phyloP scores from a whole-genome alignment of 2,888 invertebrate genomes.

The Macrophya alboannulata region DNA sequence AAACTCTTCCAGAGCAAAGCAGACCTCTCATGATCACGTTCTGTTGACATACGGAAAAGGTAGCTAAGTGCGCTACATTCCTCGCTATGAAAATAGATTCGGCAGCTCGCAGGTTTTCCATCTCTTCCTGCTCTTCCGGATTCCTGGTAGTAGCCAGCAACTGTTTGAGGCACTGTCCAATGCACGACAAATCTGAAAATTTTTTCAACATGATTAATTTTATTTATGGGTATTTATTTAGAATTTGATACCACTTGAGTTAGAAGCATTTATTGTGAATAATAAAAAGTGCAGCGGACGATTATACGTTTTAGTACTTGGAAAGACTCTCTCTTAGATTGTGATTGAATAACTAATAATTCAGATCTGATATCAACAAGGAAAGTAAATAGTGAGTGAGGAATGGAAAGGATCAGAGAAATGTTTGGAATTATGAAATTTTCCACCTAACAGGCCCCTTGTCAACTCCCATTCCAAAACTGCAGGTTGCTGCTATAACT shows the following conservation, averaged over 20 bases:
- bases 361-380: background rate
- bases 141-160: constrained; percentile 98
- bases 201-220: background rate
- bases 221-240: background rate
- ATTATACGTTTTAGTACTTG: no score
- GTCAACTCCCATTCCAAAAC: constrained; percentile 99
- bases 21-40: constrained; percentile 64
- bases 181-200: constrained; percentile 93
- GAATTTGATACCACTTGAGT: background rate
- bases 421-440: background rate
- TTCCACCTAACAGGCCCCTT: constrained; percentile 93
- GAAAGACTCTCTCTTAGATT: background rate
- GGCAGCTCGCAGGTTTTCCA: constrained; percentile 92
- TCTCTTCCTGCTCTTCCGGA: constrained; percentile 98
- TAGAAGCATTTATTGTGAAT: no score
- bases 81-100: constrained; percentile 88
- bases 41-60: constrained; percentile 61
- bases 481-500: constrained; percentile 97
- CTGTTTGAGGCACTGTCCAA: constrained; percentile 97
- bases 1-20: constrained; percentile 86
- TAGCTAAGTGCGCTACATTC: constrained; percentile 70
- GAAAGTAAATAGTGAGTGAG: background rate
- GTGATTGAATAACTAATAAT: background rate
- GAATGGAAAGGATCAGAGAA: background rate
- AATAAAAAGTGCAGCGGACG: no score